Conservation (phyloP, 2,888 invertebrate species). For the Acronicta leporina region DNA sequence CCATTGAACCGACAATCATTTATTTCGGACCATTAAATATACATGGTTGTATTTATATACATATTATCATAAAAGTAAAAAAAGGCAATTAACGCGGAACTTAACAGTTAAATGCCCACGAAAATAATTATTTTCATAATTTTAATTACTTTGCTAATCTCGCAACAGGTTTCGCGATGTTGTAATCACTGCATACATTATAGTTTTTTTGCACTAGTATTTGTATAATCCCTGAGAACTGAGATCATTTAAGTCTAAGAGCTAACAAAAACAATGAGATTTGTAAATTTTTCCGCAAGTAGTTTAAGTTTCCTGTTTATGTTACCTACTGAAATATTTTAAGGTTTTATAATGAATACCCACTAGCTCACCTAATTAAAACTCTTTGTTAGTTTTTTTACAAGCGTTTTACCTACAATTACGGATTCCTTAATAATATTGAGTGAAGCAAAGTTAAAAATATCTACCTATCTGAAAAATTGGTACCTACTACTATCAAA, state of each 20-base stretch:
- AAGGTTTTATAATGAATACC: too few species aligned
- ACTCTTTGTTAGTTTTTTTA: too few species aligned
- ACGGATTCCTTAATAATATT: too few species aligned
- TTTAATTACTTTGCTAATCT: conserved; percentile 32
- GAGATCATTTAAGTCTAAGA: conserved; percentile 30
- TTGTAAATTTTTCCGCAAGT: conserved; percentile 14
- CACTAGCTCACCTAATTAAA: too few species aligned
- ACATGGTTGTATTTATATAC: background rate
- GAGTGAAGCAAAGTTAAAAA: too few species aligned
- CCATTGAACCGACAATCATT: conserved; percentile 9
- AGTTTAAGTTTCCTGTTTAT: too few species aligned
- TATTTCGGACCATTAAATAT: background rate
- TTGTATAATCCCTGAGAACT: conserved; percentile 35
- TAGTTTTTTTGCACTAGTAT: conserved; percentile 9
- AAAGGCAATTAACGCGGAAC: conserved; percentile 42
- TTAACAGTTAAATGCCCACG: conserved; percentile 21
- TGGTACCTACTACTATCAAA: too few species aligned
- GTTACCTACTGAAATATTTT: conserved; percentile 16
- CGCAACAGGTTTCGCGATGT: conserved; percentile 35
- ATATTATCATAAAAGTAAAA: conserved; percentile 16
- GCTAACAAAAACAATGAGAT: conserved; percentile 31
- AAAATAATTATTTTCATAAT: conserved; percentile 35
- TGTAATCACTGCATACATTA: conserved; percentile 39
- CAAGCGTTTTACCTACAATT: too few species aligned
- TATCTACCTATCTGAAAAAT: too few species aligned